These are phyloP conservation scores for Apodemus agrarius DNA, from an alignment of 2,797 vertebrate species.

Conservation along the genomic window DNA sequence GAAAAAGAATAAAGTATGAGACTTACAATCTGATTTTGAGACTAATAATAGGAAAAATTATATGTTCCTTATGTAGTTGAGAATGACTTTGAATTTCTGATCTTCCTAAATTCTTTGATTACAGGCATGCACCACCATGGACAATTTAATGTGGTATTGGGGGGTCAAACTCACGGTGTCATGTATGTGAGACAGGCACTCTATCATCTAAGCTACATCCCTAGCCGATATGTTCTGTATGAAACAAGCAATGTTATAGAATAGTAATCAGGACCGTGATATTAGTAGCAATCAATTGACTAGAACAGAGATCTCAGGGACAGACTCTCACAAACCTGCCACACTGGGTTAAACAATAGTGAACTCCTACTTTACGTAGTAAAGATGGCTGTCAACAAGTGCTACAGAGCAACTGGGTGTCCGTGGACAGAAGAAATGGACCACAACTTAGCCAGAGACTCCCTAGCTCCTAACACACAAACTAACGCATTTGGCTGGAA, in stretches of 20 bases:
- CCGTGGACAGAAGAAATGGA: neutral
- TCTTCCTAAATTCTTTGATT: neutral
- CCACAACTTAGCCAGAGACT: neutral
- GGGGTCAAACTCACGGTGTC: neutral
- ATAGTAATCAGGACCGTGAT: neutral
- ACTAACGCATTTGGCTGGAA: neutral
- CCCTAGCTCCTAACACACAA: neutral
- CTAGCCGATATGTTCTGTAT: neutral
- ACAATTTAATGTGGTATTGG: neutral
- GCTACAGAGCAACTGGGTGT: neutral
- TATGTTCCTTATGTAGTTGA: neutral
- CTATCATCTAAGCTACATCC: neutral
- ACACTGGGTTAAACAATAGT: neutral
- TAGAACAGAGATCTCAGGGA: neutral
- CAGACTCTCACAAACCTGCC: neutral
- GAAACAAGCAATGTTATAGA: neutral
- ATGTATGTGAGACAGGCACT: neutral
- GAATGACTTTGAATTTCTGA: neutral
- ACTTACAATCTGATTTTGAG: neutral
- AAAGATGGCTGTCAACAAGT: neutral
- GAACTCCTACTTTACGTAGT: neutral
- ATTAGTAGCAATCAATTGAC: neutral
- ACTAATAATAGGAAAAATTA: neutral
- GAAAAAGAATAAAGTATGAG: neutral
- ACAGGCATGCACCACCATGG: neutral